Conservation (phyloP, 2,888 invertebrate genomes). For the Notodonta dromedarius region DNA sequence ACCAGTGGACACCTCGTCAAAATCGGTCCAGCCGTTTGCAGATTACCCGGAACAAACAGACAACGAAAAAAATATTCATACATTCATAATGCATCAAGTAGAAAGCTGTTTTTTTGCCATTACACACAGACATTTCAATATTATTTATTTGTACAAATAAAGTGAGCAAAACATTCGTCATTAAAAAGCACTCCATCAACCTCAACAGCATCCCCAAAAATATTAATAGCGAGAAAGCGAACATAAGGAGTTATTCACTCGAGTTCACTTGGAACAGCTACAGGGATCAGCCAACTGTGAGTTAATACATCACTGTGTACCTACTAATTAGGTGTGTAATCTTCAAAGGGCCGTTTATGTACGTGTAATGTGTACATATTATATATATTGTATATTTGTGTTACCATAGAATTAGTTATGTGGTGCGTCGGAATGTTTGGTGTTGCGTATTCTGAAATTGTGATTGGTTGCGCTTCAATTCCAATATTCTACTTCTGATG, state of each 20-base stretch:
- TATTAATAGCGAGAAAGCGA: constrained; percentile 23
- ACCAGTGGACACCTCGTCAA: too few species aligned
- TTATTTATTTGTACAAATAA: too few species aligned
- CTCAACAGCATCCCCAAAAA: constrained; percentile 9
- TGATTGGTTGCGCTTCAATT: too few species aligned
- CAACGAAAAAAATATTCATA: too few species aligned
- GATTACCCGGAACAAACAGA: too few species aligned
- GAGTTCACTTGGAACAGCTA: constrained; percentile 53
- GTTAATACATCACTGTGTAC: constrained; percentile 57
- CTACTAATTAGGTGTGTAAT: constrained; percentile 57
- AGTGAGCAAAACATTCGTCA: background rate
- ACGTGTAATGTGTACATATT: constrained; percentile 11
- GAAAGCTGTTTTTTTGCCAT: too few species aligned
- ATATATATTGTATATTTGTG: background rate
- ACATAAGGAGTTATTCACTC: constrained; percentile 44
- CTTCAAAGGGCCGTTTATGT: constrained; percentile 36
- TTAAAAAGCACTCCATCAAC: background rate
- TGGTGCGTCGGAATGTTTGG: background rate
- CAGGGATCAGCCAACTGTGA: constrained; percentile 51
- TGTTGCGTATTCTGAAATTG: background rate
- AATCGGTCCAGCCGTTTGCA: too few species aligned
- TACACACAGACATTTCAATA: too few species aligned
- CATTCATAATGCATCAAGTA: too few species aligned
- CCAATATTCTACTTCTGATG: too few species aligned
- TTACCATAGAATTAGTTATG: constrained; percentile 6